Percentiles rank a stretch among this genome's conserved stretches.
These are phyloP conservation scores for Ischnura elegans DNA, from an alignment of 2,888 invertebrate genomes.

Conservation along the genomic window DNA sequence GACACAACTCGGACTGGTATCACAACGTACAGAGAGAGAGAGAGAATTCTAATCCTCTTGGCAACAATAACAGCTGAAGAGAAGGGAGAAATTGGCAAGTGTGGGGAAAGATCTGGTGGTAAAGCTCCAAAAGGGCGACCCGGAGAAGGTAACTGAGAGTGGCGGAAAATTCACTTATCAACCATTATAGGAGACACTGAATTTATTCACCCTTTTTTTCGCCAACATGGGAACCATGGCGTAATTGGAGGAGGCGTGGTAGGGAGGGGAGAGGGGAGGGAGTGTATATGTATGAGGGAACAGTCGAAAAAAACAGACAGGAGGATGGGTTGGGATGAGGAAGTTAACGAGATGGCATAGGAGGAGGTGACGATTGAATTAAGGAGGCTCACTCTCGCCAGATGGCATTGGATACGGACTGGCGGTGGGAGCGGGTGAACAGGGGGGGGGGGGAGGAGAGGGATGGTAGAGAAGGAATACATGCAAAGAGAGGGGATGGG, in stretches of 20 bases:
- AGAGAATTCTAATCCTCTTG: not conserved
- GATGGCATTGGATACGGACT: conserved; percentile 58
- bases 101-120: not conserved
- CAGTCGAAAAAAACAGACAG: too few species aligned
- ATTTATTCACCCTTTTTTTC: not conserved
- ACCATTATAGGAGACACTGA: conserved; percentile 10
- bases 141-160: not conserved
- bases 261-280: not conserved
- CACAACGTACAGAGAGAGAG: too few species aligned
- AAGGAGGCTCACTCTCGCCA: conserved; percentile 42
- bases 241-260: conserved; percentile 34
- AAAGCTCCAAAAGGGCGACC: not conserved
- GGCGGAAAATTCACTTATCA: conserved; percentile 54
- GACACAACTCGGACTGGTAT: too few species aligned
- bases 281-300: not conserved
- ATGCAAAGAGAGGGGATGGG: not conserved
- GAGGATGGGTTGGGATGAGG: conserved; percentile 29
- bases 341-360: conserved; percentile 60
- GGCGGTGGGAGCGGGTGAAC: not conserved
- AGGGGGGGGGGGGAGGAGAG: not conserved
- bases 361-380: conserved; percentile 67
- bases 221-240: conserved; percentile 9
- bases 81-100: not conserved
- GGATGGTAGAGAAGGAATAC: not conserved
- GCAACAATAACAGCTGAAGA: not conserved